Evolutionary conservation across 2,113 vertebrate genomes (phyloP).

Genomic region (Aspidoscelis tigris): DNA sequence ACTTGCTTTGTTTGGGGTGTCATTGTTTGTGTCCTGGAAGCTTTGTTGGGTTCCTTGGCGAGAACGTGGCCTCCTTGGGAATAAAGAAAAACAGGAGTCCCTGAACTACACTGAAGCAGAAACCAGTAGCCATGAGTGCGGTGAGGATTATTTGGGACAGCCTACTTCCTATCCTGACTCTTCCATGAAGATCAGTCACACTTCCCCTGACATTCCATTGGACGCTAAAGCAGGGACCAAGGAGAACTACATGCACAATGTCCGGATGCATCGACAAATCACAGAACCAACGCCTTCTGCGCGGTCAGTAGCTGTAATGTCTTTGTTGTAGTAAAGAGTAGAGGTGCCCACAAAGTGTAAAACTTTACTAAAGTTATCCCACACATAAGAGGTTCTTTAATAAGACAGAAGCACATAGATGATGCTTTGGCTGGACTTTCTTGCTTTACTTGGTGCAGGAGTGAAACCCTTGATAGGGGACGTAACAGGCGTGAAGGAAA

Average conservation of each 20-base stretch:
- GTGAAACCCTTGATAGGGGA: no score
- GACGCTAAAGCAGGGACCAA: slow-evolving; percentile 81
- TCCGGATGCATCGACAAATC: slow-evolving; percentile 89
- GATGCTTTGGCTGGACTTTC: background rate
- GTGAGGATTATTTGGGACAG: slow-evolving; percentile 87
- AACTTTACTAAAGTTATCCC: background rate
- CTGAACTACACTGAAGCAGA: slow-evolving; percentile 90
- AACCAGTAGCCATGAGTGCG: slow-evolving; percentile 84
- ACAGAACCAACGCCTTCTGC: slow-evolving; percentile 89
- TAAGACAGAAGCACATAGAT: background rate
- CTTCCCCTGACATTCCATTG: slow-evolving; percentile 92
- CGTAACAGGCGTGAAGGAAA: background rate
- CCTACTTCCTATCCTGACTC: slow-evolving; percentile 86
- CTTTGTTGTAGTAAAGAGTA: slow-evolving; percentile 11
- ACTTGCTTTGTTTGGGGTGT: slow-evolving; percentile 95
- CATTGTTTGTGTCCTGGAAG: slow-evolving; percentile 98
- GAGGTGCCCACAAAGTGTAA: background rate
- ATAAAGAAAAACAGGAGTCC: slow-evolving; percentile 89
- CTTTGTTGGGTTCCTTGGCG: slow-evolving; percentile 99
- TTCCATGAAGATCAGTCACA: slow-evolving; percentile 98
- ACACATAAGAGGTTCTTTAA: background rate
- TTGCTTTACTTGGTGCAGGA: background rate
- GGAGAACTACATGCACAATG: slow-evolving; percentile 86
- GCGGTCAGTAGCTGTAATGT: slow-evolving; percentile 77
- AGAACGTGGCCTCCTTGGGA: slow-evolving; percentile 85